phyloP scores from a whole-genome alignment of 2,113 vertebrate genomes.

The Orthochromis malagaraziensis region DNA sequence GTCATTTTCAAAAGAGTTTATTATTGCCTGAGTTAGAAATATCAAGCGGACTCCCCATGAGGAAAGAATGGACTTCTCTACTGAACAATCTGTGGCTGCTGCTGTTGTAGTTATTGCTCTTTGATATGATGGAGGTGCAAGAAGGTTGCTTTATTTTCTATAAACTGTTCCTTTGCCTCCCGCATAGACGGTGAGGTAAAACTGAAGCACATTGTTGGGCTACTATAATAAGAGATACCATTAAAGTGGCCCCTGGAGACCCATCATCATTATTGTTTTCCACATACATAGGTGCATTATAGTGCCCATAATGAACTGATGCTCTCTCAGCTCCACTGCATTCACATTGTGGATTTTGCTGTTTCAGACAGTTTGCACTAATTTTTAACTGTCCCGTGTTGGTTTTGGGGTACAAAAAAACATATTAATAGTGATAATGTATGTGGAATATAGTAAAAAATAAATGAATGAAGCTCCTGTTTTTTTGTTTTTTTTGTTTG shows the following conservation, averaged over 20 bases:
- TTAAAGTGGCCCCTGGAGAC: background rate
- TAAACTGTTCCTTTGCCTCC: background rate
- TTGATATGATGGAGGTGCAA: slow-evolving; percentile 1
- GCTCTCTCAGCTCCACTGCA: background rate
- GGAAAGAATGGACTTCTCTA: background rate
- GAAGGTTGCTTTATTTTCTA: slow-evolving; percentile 24
- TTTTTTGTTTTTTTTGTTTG: fast-evolving
- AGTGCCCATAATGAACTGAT: background rate
- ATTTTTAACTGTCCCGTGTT: background rate
- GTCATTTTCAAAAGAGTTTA: background rate
- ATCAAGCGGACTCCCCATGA: background rate
- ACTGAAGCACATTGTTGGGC: background rate
- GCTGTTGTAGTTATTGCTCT: background rate
- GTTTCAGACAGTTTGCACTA: background rate
- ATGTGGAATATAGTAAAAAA: background rate
- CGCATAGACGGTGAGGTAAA: background rate
- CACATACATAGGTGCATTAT: background rate
- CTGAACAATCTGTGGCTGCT: background rate
- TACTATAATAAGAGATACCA: background rate
- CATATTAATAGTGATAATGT: fast-evolving
- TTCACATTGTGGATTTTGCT: background rate
- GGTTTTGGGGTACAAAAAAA: background rate
- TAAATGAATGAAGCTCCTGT: fast-evolving
- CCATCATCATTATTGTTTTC: background rate
- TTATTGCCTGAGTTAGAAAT: background rate